Percentiles rank a stretch among this genome's conserved stretches.
These are phyloP conservation scores for Phenganax marumi DNA, from an alignment of 92 coral and sea anemone species.

Conservation along the genomic window DNA sequence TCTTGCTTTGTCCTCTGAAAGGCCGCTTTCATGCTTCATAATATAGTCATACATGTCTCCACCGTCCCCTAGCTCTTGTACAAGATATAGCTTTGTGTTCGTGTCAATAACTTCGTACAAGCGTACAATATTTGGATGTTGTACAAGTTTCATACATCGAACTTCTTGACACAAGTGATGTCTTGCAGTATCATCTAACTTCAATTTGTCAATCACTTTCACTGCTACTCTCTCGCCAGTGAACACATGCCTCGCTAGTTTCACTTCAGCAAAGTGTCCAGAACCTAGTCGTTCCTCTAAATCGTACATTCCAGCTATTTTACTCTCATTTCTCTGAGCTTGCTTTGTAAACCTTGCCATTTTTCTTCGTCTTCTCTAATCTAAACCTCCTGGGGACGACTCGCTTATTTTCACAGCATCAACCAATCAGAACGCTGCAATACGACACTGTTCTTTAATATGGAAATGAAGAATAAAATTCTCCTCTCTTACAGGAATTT, in stretches of 20 bases:
- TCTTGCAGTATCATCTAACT: conserved; percentile 83
- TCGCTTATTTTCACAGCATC: neutral
- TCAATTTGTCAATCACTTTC: conserved; percentile 96
- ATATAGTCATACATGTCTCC: conserved; percentile 99
- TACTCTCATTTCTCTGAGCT: conserved; percentile 72
- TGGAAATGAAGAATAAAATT: too few relatives aligned
- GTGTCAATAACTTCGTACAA: conserved; percentile 98
- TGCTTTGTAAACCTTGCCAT: conserved; percentile 81
- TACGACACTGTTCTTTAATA: neutral
- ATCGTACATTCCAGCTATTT: conserved; percentile 95
- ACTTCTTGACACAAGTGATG: conserved; percentile 94
- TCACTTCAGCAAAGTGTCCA: conserved; percentile 97
- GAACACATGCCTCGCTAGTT: conserved; percentile 95
- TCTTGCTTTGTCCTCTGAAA: conserved; percentile 87
- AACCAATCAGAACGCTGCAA: conserved; percentile 26
- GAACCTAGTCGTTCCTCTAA: conserved; percentile 89
- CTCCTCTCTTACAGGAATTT: too few relatives aligned
- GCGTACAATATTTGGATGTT: conserved; percentile 96
- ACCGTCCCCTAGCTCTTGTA: conserved; percentile 95
- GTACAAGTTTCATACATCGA: conserved; percentile 98
- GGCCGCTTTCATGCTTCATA: conserved; percentile 93
- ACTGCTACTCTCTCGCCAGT: conserved; percentile 99
- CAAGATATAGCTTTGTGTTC: conserved; percentile 87
- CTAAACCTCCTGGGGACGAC: conserved; percentile 31
- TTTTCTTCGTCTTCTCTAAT: conserved; percentile 13